A percentile compares a stretch with the other conserved stretches of the same genome.
These are phyloP conservation scores for Penaeus monodon DNA, from an alignment of 2,888 invertebrate species.

Conservation along the genomic window DNA sequence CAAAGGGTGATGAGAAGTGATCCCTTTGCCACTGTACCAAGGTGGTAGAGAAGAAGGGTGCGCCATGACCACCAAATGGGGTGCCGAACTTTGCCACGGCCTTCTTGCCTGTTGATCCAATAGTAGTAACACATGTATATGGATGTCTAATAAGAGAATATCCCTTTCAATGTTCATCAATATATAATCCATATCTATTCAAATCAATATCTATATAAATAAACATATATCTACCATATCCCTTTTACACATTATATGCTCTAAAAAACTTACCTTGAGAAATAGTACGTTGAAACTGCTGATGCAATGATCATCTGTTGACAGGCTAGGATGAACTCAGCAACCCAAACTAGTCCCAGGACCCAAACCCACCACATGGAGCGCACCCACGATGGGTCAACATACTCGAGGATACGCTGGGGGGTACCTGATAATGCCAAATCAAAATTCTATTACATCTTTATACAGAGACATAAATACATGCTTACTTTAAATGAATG, in stretches of 20 bases:
- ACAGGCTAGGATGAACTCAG: conserved; percentile 93
- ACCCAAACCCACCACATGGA: conserved; percentile 71
- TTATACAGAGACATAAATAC: too few species aligned
- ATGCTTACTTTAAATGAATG: too few species aligned
- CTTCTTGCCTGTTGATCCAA: conserved; percentile 29
- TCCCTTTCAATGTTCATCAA: background rate
- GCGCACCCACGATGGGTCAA: conserved; percentile 83
- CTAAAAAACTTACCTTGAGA: conserved; percentile 75
- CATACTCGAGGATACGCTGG: conserved; percentile 77
- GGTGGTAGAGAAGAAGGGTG: conserved; percentile 83
- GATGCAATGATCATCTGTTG: conserved; percentile 95
- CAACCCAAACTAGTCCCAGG: conserved; percentile 90
- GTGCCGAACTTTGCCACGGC: conserved; percentile 72
- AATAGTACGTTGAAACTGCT: conserved; percentile 94
- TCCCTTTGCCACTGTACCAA: conserved; percentile 95
- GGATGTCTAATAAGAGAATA: background rate
- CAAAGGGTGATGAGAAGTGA: conserved; percentile 81
- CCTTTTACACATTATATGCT: too few species aligned
- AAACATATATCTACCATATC: background rate
- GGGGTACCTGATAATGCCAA: conserved; percentile 32
- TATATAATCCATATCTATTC: background rate
- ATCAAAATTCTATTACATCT: background rate
- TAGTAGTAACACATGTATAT: background rate
- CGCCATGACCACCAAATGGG: conserved; percentile 74
- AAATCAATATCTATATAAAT: conserved; percentile 1